Percentiles rank a stretch among this genome's conserved stretches.
These are phyloP conservation scores for Dascillus cervinus DNA, from an alignment of 2,888 invertebrate species.

Conservation along the genomic window DNA sequence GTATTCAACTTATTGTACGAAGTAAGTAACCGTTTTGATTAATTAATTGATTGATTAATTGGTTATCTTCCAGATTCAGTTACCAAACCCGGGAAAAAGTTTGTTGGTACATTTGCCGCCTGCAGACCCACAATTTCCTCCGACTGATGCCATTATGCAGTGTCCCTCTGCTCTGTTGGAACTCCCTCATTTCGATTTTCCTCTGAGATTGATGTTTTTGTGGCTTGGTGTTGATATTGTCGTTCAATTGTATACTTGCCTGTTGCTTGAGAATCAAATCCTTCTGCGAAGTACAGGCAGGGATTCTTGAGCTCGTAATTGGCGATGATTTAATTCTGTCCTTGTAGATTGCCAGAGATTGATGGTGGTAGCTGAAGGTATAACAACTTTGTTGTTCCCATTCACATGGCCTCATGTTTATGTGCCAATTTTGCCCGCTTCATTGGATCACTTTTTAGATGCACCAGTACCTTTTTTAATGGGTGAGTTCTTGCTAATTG, in stretches of 20 bases:
- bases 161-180: slow-evolving; percentile 73
- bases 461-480: slow-evolving; percentile 99
- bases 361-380: slow-evolving; percentile 94
- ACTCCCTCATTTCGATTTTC: slow-evolving; percentile 90
- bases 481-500: too few species aligned
- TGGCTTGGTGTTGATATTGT: slow-evolving; percentile 88
- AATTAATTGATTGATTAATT: not conserved
- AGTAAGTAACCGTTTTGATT: slow-evolving; percentile 43
- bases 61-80: slow-evolving; percentile 33
- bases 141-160: slow-evolving; percentile 62
- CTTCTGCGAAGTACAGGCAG: slow-evolving; percentile 85
- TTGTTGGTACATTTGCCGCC: slow-evolving; percentile 69
- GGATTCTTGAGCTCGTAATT: slow-evolving; percentile 6
- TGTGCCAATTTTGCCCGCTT: slow-evolving; percentile 94
- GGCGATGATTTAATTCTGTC: not conserved
- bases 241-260: slow-evolving; percentile 88
- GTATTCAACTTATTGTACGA: slow-evolving; percentile 94
- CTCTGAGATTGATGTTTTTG: slow-evolving; percentile 78
- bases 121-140: slow-evolving; percentile 59
- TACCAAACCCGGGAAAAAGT: slow-evolving; percentile 85
- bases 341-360: slow-evolving; percentile 81
- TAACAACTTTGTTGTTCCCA: slow-evolving; percentile 84
- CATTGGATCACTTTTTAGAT: slow-evolving; percentile 92
- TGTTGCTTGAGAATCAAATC: slow-evolving; percentile 94
- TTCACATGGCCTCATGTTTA: slow-evolving; percentile 99